These are phyloP conservation scores for Parapristionchus giblindavisi DNA, from an alignment of 2,888 invertebrate genomes.

Conservation along the genomic window DNA sequence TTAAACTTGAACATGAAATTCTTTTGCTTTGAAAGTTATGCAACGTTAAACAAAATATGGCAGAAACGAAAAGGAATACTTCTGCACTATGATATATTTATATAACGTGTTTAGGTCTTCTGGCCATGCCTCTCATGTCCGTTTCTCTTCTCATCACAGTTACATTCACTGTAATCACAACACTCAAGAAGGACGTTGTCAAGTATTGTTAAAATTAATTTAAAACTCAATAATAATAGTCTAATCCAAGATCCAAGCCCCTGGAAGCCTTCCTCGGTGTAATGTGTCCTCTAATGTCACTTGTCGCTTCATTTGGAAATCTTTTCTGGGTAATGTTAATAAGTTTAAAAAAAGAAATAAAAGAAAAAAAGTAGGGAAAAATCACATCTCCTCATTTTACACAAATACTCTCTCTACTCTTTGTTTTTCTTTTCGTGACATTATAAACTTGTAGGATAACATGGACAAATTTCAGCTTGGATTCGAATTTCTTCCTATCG, in stretches of 20 bases:
- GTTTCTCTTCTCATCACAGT: slow-evolving; percentile 65
- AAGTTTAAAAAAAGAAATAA: background rate
- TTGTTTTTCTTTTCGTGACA: background rate
- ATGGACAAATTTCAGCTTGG: slow-evolving; percentile 52
- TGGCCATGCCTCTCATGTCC: slow-evolving; percentile 66
- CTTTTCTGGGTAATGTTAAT: slow-evolving; percentile 61
- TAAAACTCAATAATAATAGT: background rate
- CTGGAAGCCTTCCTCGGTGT: slow-evolving; percentile 68
- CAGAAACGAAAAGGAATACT: background rate
- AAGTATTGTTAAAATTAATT: background rate
- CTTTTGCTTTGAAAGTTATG: background rate
- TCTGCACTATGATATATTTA: background rate
- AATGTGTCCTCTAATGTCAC: slow-evolving; percentile 66
- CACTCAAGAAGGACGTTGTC: slow-evolving; percentile 57
- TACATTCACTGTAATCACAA: slow-evolving; percentile 63
- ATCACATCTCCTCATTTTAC: background rate
- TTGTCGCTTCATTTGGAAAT: slow-evolving; percentile 65
- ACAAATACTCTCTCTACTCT: background rate
- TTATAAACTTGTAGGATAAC: background rate
- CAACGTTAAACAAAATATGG: background rate
- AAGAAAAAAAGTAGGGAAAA: background rate
- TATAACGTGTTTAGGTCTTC: slow-evolving; percentile 51
- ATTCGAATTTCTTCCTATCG: slow-evolving; percentile 68
- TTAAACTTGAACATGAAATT: background rate
- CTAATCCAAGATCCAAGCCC: slow-evolving; percentile 58